These are phyloP conservation scores for Etia nguti DNA, from an alignment of 2,113 vertebrate genomes.

Conservation along the genomic window DNA sequence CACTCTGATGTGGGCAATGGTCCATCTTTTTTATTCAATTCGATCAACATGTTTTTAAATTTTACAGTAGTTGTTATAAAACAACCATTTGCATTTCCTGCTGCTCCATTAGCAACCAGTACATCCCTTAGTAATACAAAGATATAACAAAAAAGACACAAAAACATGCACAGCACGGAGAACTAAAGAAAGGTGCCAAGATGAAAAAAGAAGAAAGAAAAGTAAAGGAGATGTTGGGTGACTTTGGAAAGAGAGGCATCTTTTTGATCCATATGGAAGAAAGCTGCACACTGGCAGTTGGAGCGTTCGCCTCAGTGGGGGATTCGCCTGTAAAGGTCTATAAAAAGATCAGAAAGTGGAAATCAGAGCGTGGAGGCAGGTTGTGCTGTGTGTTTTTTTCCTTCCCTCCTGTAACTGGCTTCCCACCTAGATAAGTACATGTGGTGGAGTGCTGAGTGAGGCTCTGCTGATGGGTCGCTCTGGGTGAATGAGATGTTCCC, in stretches of 20 bases:
- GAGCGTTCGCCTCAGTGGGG: conserved; percentile 6
- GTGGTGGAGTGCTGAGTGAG: not conserved
- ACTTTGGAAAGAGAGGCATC: conserved; percentile 11
- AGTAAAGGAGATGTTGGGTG: not conserved
- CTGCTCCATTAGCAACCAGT: not conserved
- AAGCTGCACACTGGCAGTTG: conserved; percentile 24
- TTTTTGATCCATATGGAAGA: conserved; percentile 54
- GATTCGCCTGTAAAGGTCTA: conserved; percentile 19
- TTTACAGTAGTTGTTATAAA: not conserved
- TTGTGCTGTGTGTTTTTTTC: not conserved
- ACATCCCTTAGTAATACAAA: not conserved
- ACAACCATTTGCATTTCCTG: not conserved
- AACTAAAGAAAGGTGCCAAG: not conserved
- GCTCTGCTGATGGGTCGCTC: not conserved
- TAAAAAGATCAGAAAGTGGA: conserved; percentile 26
- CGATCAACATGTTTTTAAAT: fast-evolving
- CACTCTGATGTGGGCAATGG: fast-evolving
- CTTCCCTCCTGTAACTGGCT: not conserved
- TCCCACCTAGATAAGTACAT: not conserved
- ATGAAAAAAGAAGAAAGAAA: not conserved
- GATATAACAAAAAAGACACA: not conserved
- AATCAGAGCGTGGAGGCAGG: conserved; percentile 9
- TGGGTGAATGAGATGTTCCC: not conserved
- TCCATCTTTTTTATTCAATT: not conserved
- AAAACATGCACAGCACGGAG: not conserved